Conservation (phyloP, 2,113 vertebrate genomes). For the Bujurquina vittata region DNA sequence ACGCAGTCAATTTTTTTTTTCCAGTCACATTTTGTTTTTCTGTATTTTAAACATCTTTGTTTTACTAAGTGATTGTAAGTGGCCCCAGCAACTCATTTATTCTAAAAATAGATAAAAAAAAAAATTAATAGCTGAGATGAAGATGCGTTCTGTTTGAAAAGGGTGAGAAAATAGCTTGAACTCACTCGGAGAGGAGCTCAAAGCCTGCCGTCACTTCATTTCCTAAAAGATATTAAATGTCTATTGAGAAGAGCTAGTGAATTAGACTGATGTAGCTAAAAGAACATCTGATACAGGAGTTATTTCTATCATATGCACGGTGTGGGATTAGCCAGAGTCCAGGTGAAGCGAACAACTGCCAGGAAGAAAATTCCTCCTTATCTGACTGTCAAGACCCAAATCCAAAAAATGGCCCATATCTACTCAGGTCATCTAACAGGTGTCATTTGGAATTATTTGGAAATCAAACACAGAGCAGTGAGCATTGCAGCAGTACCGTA, state of each 20-base stretch:
- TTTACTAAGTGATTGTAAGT: background rate
- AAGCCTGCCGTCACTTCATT: constrained; percentile 13
- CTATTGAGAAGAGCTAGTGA: background rate
- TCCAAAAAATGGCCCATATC: constrained; percentile 47
- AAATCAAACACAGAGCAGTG: constrained; percentile 55
- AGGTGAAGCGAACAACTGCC: constrained; percentile 61
- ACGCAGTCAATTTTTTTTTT: background rate
- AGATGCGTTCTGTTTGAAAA: background rate
- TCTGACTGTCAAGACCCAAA: constrained; percentile 22
- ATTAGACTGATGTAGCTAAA: constrained; percentile 12
- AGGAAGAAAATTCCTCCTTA: constrained; percentile 54
- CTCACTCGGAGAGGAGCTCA: constrained; percentile 3
- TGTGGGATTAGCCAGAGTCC: constrained; percentile 47
- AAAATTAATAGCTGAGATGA: constrained; percentile 18
- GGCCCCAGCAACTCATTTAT: background rate
- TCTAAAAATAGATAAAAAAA: constrained; percentile 24
- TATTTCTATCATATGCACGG: constrained; percentile 2
- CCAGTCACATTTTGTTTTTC: background rate
- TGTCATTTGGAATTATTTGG: constrained; percentile 56
- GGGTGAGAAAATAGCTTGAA: background rate
- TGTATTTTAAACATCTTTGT: constrained; percentile 12
- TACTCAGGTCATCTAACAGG: constrained; percentile 59
- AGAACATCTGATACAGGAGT: constrained; percentile 15
- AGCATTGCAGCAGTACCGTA: constrained; percentile 2
- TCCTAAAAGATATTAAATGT: background rate